These are phyloP conservation scores for Panthera leo DNA, from an alignment of 2,113 vertebrate species.

Conservation along the genomic window DNA sequence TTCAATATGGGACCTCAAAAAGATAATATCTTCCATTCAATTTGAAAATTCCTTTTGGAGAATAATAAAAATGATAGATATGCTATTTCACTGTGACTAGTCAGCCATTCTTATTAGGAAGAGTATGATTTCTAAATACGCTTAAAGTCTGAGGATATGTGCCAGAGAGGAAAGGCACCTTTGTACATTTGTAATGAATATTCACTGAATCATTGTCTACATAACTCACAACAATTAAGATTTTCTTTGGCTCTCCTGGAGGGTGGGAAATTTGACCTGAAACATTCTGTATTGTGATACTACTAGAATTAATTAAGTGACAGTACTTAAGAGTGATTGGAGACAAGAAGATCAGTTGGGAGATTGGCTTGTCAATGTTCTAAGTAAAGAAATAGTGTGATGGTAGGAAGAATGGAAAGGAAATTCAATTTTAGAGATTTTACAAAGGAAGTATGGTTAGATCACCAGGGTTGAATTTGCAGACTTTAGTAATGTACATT, in stretches of 20 bases:
- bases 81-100: slow-evolving; percentile 56
- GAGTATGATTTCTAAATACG: slow-evolving; percentile 58
- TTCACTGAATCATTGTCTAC: slow-evolving; percentile 47
- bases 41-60: slow-evolving; percentile 54
- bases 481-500: not conserved
- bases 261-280: slow-evolving; percentile 58
- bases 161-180: slow-evolving; percentile 2
- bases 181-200: slow-evolving; percentile 35
- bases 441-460: not conserved
- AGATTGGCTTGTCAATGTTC: not conserved
- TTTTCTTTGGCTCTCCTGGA: slow-evolving; percentile 64
- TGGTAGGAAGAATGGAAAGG: not conserved
- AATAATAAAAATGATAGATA: slow-evolving; percentile 61
- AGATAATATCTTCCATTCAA: slow-evolving; percentile 58
- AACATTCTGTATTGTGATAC: slow-evolving; percentile 54
- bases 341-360: not conserved
- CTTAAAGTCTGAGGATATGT: slow-evolving; percentile 60
- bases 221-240: slow-evolving; percentile 69
- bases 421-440: slow-evolving; percentile 21
- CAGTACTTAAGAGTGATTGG: not conserved
- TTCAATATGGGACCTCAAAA: slow-evolving; percentile 55
- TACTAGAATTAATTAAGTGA: not conserved
- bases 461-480: not conserved
- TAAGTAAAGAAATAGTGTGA: not conserved
- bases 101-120: slow-evolving; percentile 56